These are phyloP conservation scores for Ceratosolen fusciceps DNA, from an alignment of 1,140 invertebrate genomes.

Conservation along the genomic window DNA sequence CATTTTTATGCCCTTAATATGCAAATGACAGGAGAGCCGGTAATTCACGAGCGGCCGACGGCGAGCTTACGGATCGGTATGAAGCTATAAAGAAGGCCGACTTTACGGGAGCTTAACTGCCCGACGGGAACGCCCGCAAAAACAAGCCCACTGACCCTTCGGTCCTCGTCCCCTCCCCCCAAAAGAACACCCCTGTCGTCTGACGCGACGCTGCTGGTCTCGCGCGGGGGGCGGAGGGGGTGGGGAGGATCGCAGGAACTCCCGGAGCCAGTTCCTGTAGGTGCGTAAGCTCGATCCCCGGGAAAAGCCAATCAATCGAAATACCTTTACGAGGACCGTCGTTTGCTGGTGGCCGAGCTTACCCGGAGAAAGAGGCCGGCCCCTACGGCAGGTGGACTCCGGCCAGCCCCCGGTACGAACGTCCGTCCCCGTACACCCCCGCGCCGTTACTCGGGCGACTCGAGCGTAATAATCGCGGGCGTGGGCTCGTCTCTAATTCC, in stretches of 20 bases:
- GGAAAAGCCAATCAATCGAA: slow-evolving; percentile 48
- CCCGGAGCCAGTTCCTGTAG: slow-evolving; percentile 10
- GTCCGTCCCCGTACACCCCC: slow-evolving; percentile 41
- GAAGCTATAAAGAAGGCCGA: slow-evolving; percentile 44
- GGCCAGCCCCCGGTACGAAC: slow-evolving; percentile 7
- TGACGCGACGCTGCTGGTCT: too few species aligned
- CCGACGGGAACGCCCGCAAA: slow-evolving; percentile 40
- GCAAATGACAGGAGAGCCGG: slow-evolving; percentile 44
- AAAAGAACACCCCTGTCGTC: slow-evolving; percentile 50
- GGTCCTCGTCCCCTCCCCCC: background rate
- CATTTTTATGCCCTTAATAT: slow-evolving; percentile 51
- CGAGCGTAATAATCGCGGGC: slow-evolving; percentile 56
- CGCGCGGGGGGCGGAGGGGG: background rate
- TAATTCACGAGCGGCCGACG: slow-evolving; percentile 20
- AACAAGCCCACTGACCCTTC: slow-evolving; percentile 6
- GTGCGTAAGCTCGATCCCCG: slow-evolving; percentile 29
- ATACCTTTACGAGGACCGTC: slow-evolving; percentile 48
- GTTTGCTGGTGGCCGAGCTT: slow-evolving; percentile 26
- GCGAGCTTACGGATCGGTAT: slow-evolving; percentile 30
- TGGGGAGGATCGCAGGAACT: slow-evolving; percentile 10
- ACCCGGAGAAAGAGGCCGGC: slow-evolving; percentile 22
- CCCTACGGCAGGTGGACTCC: slow-evolving; percentile 46
- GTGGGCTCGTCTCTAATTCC: slow-evolving; percentile 59
- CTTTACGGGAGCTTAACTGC: slow-evolving; percentile 40
- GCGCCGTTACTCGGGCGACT: slow-evolving; percentile 30